Evolutionary conservation across 2,888 invertebrate species (phyloP).

Genomic region (Metellina segmentata): DNA sequence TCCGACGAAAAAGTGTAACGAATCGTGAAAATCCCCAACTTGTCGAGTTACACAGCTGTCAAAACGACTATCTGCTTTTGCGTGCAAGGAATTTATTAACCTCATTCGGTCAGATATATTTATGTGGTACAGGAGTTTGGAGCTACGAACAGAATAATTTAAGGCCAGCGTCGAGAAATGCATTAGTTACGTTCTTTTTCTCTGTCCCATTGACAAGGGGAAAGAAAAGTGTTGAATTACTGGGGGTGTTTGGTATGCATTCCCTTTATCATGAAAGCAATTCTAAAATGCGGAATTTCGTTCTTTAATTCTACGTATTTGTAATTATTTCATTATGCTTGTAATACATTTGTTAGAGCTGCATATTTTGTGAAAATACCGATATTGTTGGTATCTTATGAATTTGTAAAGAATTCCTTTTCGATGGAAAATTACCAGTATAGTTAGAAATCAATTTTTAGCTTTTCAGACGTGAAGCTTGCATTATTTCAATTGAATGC

Average conservation of each 20-base stretch:
- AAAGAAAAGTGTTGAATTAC: neutral
- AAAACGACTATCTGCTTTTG: neutral
- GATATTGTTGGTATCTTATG: no score
- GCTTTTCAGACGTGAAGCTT: no score
- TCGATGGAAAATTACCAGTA: no score
- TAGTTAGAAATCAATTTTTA: no score
- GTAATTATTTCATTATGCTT: no score
- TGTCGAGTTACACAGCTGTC: slow-evolving; percentile 1
- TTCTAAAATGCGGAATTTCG: no score
- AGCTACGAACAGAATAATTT: slow-evolving; percentile 20
- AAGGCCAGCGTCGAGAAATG: neutral
- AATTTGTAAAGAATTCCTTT: no score
- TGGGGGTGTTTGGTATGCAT: neutral
- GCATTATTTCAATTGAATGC: no score
- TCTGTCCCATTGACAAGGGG: neutral
- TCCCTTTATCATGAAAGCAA: no score
- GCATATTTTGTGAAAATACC: no score
- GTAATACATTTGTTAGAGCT: no score
- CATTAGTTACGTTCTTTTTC: neutral
- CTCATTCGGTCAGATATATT: slow-evolving; percentile 18
- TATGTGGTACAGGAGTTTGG: slow-evolving; percentile 7
- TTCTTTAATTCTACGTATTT: no score
- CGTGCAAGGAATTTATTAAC: slow-evolving; percentile 33
- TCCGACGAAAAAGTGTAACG: neutral
- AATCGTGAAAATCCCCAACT: neutral